phyloP scores from a whole-genome alignment of 2,797 vertebrate species.

The Eulemur coronatus region DNA sequence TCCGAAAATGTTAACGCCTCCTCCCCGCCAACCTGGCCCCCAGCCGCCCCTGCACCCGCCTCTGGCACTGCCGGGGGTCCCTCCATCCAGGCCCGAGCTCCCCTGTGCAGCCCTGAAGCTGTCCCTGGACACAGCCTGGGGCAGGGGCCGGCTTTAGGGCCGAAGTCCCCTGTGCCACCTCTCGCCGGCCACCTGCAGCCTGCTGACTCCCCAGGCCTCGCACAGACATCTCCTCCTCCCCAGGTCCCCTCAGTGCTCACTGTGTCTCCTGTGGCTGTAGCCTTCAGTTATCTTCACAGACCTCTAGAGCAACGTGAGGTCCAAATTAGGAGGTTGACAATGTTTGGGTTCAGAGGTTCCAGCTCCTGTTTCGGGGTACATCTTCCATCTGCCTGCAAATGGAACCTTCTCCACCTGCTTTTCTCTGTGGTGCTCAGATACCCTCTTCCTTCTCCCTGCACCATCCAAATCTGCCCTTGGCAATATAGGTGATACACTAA shows the following conservation, averaged over 20 bases:
- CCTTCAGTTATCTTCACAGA: fast-evolving
- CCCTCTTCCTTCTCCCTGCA: background rate
- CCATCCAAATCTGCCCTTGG: background rate
- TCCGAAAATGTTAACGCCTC: background rate
- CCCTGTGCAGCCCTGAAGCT: background rate
- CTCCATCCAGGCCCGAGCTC: background rate
- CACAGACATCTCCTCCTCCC: background rate
- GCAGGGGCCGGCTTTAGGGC: background rate
- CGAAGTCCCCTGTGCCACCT: too few relatives aligned
- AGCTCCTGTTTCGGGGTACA: background rate
- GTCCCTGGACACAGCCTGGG: background rate
- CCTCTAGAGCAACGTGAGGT: fast-evolving
- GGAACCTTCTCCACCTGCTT: background rate
- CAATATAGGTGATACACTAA: background rate
- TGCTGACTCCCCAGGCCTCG: background rate
- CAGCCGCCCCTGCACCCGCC: background rate
- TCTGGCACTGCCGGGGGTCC: background rate
- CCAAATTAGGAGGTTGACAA: background rate
- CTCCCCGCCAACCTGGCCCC: too few relatives aligned
- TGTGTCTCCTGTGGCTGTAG: background rate
- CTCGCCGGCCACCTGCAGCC: background rate
- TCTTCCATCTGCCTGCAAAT: background rate
- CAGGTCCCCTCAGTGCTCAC: background rate
- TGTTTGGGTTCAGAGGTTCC: background rate
- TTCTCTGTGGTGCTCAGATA: background rate